Base-by-base conservation (phyloP, 2,888 invertebrate genomes). In the Melieria picta region DNA sequence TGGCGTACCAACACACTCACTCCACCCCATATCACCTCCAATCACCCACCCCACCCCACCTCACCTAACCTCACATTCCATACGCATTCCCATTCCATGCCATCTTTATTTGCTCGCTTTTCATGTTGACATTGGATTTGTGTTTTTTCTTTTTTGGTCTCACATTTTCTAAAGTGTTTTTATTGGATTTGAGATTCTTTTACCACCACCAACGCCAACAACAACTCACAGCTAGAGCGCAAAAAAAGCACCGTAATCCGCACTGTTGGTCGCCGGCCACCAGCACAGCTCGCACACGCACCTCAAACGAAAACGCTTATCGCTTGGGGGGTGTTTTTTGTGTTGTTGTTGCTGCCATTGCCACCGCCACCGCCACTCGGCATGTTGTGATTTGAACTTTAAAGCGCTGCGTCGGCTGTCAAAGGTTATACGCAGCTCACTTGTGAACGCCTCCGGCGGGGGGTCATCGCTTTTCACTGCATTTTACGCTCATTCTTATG, bases 341-440 rank as follows among this genome's bases (percentile, higher is more conserved):
- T 58, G 64, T 74, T 73, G 60, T 42, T 71, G 48, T 56, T 58
- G 56, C 58, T 62, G n/a, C 11, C 57, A 16, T 58, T 62, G 55
- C 65, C 46, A 48, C 64, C 72, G 74, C 63, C 73, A 72, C 69
- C 71, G 75, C 72, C 75, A 75, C 71, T 71, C 47, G 74, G 64
- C 67, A 68, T 74, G 47, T 45, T 65, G 60, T 61, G 52, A 47
- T 55, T 60, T 58, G 61, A 48, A 66, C 66, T 71, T 71, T 71
- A 71, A 71, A 71, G 71, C 61, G 55, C 50, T 46, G 55, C 56
- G 52, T 5, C 16, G 5, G 62, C 47, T 71, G 65, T 65, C 82
- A 81, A 79, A 82, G 83, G 83, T 81, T 81, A 79, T 74, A 77
- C 63, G 61, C 77, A 80, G 63, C 78, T 83, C 81, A 78, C 79